Percentiles rank a stretch among this genome's conserved stretches.
These are phyloP conservation scores for Mythimna impura DNA, from an alignment of 2,888 invertebrate genomes.

Conservation along the genomic window DNA sequence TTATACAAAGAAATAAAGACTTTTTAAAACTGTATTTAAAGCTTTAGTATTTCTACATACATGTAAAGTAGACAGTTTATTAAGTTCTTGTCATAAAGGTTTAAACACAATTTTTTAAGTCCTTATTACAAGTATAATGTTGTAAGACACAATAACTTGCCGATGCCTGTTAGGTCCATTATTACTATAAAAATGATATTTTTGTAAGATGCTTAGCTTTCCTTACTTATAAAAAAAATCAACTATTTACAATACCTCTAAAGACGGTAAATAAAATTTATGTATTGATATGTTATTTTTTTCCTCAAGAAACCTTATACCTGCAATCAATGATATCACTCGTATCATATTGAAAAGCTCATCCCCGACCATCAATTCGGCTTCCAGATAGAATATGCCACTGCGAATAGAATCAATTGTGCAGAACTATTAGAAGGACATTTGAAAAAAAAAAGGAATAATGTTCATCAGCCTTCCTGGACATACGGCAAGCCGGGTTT, in stretches of 20 bases:
- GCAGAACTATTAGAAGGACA: no score
- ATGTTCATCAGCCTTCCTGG: no score
- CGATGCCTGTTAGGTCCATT: constrained; percentile 83
- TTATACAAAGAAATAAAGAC: constrained; percentile 38
- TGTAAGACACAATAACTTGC: constrained; percentile 77
- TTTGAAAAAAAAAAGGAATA: no score
- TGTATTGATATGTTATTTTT: constrained; percentile 77
- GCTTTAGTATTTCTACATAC: constrained; percentile 44
- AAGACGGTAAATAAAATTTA: constrained; percentile 87
- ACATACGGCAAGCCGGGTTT: no score
- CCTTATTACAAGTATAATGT: constrained; percentile 66
- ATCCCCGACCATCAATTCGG: neutral
- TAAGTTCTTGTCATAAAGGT: constrained; percentile 58
- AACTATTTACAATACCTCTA: constrained; percentile 87
- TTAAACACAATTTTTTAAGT: constrained; percentile 59
- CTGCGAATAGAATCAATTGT: no score
- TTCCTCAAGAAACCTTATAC: constrained; percentile 24
- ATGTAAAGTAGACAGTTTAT: constrained; percentile 37
- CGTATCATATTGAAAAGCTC: no score
- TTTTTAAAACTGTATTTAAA: constrained; percentile 44
- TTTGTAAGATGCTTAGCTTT: constrained; percentile 90
- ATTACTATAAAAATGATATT: constrained; percentile 84
- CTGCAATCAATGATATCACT: no score
- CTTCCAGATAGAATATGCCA: no score
- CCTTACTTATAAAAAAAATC: constrained; percentile 85